phyloP scores from a whole-genome alignment of 2,113 vertebrate genomes.

The Butorides virescens region DNA sequence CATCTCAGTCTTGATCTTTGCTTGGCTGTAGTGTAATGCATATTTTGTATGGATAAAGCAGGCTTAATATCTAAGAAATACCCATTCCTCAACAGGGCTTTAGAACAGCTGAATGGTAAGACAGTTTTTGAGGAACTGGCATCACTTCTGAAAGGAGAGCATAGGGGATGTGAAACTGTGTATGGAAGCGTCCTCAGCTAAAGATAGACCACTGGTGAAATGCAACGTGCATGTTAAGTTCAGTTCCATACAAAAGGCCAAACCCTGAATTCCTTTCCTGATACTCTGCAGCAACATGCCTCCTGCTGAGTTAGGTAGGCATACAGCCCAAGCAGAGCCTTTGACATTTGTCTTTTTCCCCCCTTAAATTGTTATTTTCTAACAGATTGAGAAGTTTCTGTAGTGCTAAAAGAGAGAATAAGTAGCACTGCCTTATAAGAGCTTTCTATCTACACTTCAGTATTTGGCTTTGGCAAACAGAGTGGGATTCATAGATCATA shows the following conservation, averaged over 20 bases:
- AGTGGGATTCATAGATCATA: not conserved
- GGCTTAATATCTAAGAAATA: not conserved
- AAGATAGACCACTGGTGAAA: not conserved
- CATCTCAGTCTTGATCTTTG: not conserved
- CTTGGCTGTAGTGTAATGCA: not conserved
- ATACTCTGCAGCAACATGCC: not conserved
- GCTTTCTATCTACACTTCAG: not conserved
- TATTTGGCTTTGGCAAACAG: constrained; percentile 27
- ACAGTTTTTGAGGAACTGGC: not conserved
- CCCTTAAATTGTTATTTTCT: not conserved
- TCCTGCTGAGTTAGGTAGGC: not conserved
- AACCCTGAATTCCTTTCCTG: not conserved
- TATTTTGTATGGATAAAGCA: not conserved
- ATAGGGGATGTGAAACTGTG: not conserved
- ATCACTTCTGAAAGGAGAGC: not conserved
- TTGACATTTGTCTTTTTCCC: not conserved
- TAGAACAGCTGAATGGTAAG: not conserved
- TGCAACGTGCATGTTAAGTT: not conserved
- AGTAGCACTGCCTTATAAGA: not conserved
- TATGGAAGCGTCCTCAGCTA: not conserved
- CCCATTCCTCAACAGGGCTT: not conserved
- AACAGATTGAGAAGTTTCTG: not conserved
- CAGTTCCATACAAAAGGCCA: not conserved
- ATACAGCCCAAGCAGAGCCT: not conserved
- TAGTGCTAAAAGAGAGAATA: not conserved